phyloP scores from a whole-genome alignment of 2,113 vertebrate genomes.

The Charina bottae region DNA sequence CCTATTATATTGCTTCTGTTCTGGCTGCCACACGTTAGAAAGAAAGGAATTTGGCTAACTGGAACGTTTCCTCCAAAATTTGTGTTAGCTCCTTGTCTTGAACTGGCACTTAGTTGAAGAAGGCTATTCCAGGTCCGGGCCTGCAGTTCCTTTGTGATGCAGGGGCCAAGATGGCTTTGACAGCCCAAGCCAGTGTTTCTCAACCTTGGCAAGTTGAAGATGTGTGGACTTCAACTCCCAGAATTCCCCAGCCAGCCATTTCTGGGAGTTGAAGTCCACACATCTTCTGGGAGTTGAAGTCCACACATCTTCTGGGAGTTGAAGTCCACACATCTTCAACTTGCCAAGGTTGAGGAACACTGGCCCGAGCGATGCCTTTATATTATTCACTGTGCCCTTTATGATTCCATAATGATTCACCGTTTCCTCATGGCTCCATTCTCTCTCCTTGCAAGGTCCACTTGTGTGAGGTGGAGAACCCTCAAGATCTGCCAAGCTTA shows the following conservation, averaged over 20 bases:
- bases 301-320: neutral
- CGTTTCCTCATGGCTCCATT: neutral
- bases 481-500: constrained; percentile 83
- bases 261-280: no score
- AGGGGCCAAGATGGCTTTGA: no score
- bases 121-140: no score
- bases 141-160: no score
- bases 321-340: neutral
- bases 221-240: no score
- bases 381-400: neutral
- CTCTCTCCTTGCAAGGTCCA: constrained; percentile 78
- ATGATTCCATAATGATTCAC: neutral
- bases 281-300: neutral
- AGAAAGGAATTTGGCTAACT: neutral
- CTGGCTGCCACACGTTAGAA: neutral
- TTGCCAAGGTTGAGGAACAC: neutral
- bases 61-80: neutral
- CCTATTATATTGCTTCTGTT: no score
- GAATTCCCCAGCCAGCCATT: no score
- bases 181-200: no score
- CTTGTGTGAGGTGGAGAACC: constrained; percentile 89
- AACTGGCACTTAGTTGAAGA: no score
- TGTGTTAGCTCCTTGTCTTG: neutral
- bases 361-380: neutral
- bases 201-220: no score